Evolutionary conservation across 2,888 invertebrate genomes (phyloP), one percentile per base, ranked within the genome.

Genomic region (Drosophila picticornis): DNA sequence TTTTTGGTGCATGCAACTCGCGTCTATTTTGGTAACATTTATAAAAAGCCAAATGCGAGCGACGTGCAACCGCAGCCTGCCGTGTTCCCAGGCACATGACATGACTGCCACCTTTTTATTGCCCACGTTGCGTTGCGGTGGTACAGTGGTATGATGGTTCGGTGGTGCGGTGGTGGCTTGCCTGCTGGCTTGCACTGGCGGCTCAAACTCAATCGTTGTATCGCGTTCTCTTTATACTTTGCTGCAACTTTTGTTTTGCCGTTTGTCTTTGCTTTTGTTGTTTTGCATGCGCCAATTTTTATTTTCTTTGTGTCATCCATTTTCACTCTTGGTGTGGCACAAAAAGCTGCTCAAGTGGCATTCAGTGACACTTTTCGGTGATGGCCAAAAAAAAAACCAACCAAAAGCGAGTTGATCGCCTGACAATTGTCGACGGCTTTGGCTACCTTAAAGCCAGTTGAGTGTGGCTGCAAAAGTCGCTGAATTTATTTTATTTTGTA

Each of bases 1-100:
- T 85, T 85, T 85, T 85, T 69, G 82, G 67, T 76, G 80, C 90
- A 84, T 89, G 90, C 85, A 87, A 82, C 78, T 69, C 59, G 76
- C 60, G 71, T 77, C 85, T 86, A 86, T 86, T 86, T 86, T 74
- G 69, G 78, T 72, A 78, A 38, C 77, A 59, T 62, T 73, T 75
- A 74, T 65, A 74, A 72, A 71, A 74, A 77, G 63, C 62, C 71
- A 76, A 36, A 31, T 56, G 40, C 38, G 55, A 55, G 63, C 80
- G 43, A 77, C 62, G 75, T 77, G 71, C 72, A 87, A 87, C 85
- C 85, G 80, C 85, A 89, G 63, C 66, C 73, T 83, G 83, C 68
- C 83, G 74, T 85, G 85, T 67, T 84, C 71, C 55, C 80, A 85
- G 77, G 80, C 80, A 81, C 75, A 75, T 73, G 89, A 84, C 76